Evolutionary conservation across 1,140 invertebrate species (phyloP).

Genomic region (Aphidius ervi): DNA sequence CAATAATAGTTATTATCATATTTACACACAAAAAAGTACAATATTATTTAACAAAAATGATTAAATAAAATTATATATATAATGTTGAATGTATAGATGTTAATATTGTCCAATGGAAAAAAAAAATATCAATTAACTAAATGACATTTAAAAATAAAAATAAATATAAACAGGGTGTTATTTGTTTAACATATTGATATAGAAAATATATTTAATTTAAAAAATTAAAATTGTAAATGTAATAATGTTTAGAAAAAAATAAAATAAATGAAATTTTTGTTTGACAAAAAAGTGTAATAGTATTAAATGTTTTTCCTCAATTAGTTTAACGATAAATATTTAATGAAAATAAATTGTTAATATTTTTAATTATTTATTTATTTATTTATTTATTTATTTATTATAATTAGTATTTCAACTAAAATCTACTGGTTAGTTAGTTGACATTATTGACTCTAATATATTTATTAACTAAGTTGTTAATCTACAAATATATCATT

Average conservation of each 20-base stretch:
- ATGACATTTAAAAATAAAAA: background rate
- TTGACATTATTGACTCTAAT: slow-evolving; percentile 50
- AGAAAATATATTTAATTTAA: background rate
- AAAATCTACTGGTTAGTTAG: slow-evolving; percentile 39
- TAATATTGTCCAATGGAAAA: slow-evolving; percentile 20
- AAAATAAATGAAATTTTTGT: background rate
- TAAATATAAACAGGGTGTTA: background rate
- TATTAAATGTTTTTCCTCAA: too few species aligned
- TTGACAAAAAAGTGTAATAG: background rate
- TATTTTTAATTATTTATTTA: background rate
- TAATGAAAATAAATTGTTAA: slow-evolving; percentile 8
- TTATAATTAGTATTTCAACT: slow-evolving; percentile 10
- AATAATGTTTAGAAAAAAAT: background rate
- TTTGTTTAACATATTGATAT: background rate
- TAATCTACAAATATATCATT: slow-evolving; percentile 49
- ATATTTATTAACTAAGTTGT: slow-evolving; percentile 32
- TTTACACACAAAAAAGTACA: background rate
- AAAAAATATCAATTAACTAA: background rate
- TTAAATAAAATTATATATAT: slow-evolving; percentile 4
- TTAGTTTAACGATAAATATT: too few species aligned
- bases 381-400: background rate
- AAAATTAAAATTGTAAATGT: background rate
- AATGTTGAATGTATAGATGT: slow-evolving; percentile 25
- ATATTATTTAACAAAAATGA: background rate
- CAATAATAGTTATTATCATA: too few species aligned